Conservation (phyloP, 2,888 invertebrate genomes). For the Cantharis nigra region DNA sequence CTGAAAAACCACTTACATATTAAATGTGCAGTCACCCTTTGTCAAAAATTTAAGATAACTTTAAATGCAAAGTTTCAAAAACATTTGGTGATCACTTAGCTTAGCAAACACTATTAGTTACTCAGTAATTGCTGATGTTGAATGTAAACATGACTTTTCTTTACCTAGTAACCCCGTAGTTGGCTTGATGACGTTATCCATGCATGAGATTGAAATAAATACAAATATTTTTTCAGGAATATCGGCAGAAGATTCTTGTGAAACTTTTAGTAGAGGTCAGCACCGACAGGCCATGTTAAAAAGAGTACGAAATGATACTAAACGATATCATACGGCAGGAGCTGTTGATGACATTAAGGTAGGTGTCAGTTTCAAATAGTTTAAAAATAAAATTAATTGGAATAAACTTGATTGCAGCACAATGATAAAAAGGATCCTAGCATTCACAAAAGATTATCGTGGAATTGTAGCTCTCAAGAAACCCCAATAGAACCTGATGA, state of each 20-base stretch:
- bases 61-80: slow-evolving; percentile 9
- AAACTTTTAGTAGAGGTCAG: slow-evolving; percentile 53
- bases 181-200: background rate
- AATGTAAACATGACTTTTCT: background rate
- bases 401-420: slow-evolving; percentile 50
- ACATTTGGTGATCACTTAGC: slow-evolving; percentile 18
- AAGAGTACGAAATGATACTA: slow-evolving; percentile 56
- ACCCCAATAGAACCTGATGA: slow-evolving; percentile 42
- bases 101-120: slow-evolving; percentile 20
- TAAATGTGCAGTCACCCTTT: background rate
- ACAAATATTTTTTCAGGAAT: slow-evolving; percentile 42
- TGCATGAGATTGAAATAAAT: background rate
- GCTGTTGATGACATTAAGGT: slow-evolving; percentile 67
- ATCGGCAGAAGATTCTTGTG: slow-evolving; percentile 46
- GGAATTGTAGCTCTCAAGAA: slow-evolving; percentile 58
- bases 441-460: slow-evolving; percentile 66
- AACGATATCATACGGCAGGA: slow-evolving; percentile 69
- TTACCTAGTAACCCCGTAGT: background rate
- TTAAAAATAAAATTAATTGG: background rate
- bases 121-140: slow-evolving; percentile 8
- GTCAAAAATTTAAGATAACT: background rate
- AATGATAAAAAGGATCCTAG: slow-evolving; percentile 58
- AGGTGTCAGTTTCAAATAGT: slow-evolving; percentile 4
- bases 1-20: background rate
- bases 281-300: slow-evolving; percentile 57